phyloP scores from a whole-genome alignment of 2,888 invertebrate species.

The Carabus problematicus region DNA sequence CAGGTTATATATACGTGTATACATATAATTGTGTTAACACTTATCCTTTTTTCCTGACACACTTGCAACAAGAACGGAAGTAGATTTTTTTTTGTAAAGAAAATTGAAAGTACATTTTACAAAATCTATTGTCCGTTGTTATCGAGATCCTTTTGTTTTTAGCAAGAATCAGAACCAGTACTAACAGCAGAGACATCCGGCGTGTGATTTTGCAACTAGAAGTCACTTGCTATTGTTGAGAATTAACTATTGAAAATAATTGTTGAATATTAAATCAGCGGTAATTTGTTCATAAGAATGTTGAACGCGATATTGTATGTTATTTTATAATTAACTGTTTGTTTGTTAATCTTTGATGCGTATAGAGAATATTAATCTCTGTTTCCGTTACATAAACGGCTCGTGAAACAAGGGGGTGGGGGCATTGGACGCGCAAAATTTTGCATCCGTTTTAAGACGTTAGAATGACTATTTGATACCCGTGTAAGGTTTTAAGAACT shows the following conservation, averaged over 20 bases:
- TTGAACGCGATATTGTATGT: neutral
- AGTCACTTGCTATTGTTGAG: too few species aligned
- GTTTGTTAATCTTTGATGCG: neutral
- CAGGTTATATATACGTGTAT: too few species aligned
- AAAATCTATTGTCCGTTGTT: constrained; percentile 17
- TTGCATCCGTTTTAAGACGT: too few species aligned
- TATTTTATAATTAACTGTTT: neutral
- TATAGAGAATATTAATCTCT: neutral
- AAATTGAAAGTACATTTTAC: constrained; percentile 7
- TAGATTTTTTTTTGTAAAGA: neutral
- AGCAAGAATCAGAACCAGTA: constrained; percentile 5
- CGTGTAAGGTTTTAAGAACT: too few species aligned
- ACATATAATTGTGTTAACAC: too few species aligned
- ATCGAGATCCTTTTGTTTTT: constrained; percentile 22
- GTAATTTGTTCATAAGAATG: neutral
- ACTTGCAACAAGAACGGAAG: too few species aligned
- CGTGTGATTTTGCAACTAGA: too few species aligned
- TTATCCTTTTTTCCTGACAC: too few species aligned
- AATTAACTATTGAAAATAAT: too few species aligned
- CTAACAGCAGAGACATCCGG: neutral
- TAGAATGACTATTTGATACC: too few species aligned
- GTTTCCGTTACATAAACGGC: neutral
- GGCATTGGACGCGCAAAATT: too few species aligned
- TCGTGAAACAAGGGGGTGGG: too few species aligned
- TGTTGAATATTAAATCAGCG: neutral